Conservation (phyloP, 1,140 invertebrate genomes). For the Dreissena polymorpha region DNA sequence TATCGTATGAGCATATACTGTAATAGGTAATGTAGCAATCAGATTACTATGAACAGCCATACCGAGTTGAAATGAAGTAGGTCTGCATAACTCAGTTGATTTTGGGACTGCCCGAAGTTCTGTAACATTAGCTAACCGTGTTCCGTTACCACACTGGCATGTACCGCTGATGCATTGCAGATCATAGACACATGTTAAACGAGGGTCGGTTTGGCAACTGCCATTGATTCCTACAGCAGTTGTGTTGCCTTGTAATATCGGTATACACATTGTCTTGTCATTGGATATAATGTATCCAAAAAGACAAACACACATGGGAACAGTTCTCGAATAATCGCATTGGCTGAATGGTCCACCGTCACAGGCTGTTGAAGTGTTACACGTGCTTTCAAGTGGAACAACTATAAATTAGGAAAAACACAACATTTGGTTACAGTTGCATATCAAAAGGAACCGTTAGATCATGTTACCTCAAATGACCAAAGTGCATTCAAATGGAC, state of each 20-base stretch:
- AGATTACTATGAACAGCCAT: background rate
- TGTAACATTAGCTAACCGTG: background rate
- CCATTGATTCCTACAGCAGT: slow-evolving; percentile 6
- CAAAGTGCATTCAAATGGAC: too few species aligned
- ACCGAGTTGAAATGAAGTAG: slow-evolving; percentile 21
- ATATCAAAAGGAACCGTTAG: too few species aligned
- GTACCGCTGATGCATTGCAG: background rate
- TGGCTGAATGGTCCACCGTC: slow-evolving; percentile 22
- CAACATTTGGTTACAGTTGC: too few species aligned
- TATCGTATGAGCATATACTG: too few species aligned
- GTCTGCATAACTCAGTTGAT: slow-evolving; percentile 9
- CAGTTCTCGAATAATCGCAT: background rate
- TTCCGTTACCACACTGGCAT: slow-evolving; percentile 16
- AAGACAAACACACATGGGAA: slow-evolving; percentile 1
- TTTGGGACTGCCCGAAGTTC: slow-evolving; percentile 24
- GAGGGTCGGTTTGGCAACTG: too few species aligned
- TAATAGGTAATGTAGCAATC: too few species aligned
- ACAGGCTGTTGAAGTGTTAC: slow-evolving; percentile 1
- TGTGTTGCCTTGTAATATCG: slow-evolving; percentile 10
- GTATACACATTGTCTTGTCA: slow-evolving; percentile 4
- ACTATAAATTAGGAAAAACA: slow-evolving; percentile 1
- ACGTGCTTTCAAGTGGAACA: background rate
- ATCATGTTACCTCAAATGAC: too few species aligned
- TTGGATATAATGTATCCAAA: slow-evolving; percentile 7
- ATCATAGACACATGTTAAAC: slow-evolving; percentile 1